Evolutionary conservation across 2,797 vertebrate genomes (phyloP), one percentile per base, ranked within the genome.

Genomic region (Fistularia commersonii): DNA sequence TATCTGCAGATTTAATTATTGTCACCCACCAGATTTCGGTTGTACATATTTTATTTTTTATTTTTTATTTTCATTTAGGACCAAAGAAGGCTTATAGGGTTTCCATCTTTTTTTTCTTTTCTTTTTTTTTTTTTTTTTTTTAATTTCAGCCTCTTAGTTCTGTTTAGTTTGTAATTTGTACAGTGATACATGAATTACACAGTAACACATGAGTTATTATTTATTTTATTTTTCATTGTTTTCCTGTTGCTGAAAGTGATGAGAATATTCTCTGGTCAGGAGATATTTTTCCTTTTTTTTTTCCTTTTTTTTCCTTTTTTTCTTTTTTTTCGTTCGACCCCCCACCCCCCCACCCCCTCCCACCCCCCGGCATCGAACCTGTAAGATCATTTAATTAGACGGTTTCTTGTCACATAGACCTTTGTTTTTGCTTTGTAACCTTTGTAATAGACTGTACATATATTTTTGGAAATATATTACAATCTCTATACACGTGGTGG

Each of bases 401-500:
- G 82, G 90, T 91, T 92, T 92, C 91, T 90, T 81, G 87, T 94
- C 92, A 93, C 91, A 91, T 94, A 94, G 92, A 95, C 89, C 90
- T 40, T 93, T 87, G 74, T 77, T 85, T 86, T 96, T 96, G 79
- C 95, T 98, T 99, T 98, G 93, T 98, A 97, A 97, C 91, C 94
- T 99, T 99, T 99, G 95, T 98, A 99, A 97, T 96, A 98, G 96
- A 99, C 96, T 99, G 97, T 99, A 99, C 94, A 98, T 98, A 98
- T 99, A 99, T 98, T 98, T 99, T 99, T 98, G 93, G 91, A 99
- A 97, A 94, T 98, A 97, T 93, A 96, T 94, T 93, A 92, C 92
- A 92, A 95, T 92, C 93, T 95, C 92, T 93, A 90, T 77, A 88
- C 32, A 44, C 81, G 38, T 69, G 66, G 70, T 37, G 23, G 41